These are phyloP conservation scores for Drosophila sucinea DNA, from an alignment of 1,140 invertebrate species.

Conservation along the genomic window DNA sequence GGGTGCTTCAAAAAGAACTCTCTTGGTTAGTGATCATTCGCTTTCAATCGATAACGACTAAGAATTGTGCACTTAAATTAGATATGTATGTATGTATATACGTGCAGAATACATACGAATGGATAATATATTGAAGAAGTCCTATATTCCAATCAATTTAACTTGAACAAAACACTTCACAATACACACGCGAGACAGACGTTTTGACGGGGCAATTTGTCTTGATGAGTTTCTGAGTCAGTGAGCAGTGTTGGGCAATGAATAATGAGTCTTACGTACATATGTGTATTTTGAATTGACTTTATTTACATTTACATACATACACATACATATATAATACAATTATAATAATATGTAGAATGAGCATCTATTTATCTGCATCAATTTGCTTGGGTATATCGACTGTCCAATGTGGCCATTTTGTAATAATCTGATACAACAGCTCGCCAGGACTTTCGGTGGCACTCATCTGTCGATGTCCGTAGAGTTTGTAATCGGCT, in stretches of 20 bases:
- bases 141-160: slow-evolving; percentile 58
- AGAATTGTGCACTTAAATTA: slow-evolving; percentile 7
- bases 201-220: background rate
- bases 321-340: slow-evolving; percentile 15
- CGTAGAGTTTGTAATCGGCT: slow-evolving; percentile 86
- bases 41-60: background rate
- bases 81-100: background rate
- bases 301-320: background rate
- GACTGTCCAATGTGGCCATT: slow-evolving; percentile 85
- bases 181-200: background rate
- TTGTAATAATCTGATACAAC: slow-evolving; percentile 86
- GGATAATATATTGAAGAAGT: background rate
- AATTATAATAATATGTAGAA: background rate
- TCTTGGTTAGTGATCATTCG: slow-evolving; percentile 15
- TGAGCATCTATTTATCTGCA: background rate
- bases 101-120: slow-evolving; percentile 13
- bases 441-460: slow-evolving; percentile 87
- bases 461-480: slow-evolving; percentile 85
- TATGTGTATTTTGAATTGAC: background rate
- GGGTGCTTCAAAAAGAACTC: slow-evolving; percentile 30
- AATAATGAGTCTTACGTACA: background rate
- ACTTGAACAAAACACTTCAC: slow-evolving; percentile 32
- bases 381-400: slow-evolving; percentile 5
- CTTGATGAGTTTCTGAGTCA: background rate
- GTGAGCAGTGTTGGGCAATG: background rate